phyloP scores from a whole-genome alignment of 2,888 invertebrate species.

The Drosophila villosipedis region DNA sequence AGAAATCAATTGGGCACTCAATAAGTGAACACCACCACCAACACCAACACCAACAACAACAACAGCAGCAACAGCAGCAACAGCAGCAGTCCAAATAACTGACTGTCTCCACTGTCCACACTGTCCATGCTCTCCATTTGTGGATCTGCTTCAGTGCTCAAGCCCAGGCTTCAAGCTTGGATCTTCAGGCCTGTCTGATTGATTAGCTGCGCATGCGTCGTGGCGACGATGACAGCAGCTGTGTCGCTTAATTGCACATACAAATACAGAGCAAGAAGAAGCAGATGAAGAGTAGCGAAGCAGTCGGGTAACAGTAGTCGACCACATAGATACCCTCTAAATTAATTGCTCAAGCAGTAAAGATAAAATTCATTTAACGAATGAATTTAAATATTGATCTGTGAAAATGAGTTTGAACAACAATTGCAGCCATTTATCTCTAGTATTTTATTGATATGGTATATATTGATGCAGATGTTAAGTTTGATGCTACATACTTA shows the following conservation, averaged over 20 bases:
- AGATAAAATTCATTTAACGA: not conserved
- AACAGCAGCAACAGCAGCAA: not conserved
- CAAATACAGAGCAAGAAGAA: not conserved
- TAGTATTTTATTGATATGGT: not conserved
- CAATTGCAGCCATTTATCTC: not conserved
- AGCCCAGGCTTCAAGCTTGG: not conserved
- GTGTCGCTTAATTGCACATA: slow-evolving; percentile 51
- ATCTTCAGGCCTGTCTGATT: slow-evolving; percentile 33
- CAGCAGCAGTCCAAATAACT: slow-evolving; percentile 8
- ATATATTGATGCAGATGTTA: not conserved
- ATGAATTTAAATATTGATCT: not conserved
- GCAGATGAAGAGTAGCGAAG: not conserved
- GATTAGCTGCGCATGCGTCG: slow-evolving; percentile 48
- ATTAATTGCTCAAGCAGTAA: not conserved
- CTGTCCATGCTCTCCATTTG: not conserved
- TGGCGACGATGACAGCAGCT: slow-evolving; percentile 52
- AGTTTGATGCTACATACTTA: too few species aligned
- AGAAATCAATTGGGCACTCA: slow-evolving; percentile 57
- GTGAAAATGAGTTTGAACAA: not conserved
- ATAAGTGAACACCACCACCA: slow-evolving; percentile 16
- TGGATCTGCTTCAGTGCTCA: not conserved
- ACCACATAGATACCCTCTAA: slow-evolving; percentile 20
- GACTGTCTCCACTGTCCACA: not conserved
- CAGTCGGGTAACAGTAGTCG: not conserved
- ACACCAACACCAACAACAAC: not conserved